Evolutionary conservation across 1,140 invertebrate species (phyloP).

Genomic region (Delia radicum): DNA sequence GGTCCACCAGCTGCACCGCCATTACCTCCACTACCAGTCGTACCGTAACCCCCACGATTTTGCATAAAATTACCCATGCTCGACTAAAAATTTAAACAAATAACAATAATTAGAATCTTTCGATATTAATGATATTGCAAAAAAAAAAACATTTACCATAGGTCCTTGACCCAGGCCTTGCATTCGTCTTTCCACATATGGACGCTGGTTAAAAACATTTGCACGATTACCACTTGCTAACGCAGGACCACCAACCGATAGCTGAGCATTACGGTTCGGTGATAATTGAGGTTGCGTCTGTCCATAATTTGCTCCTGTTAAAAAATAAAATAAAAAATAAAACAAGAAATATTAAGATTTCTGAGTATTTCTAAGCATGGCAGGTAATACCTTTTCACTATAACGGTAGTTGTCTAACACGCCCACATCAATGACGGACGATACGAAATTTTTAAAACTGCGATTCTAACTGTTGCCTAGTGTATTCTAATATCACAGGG

Average conservation of each 20-base stretch:
- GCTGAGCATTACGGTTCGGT: constrained; percentile 59
- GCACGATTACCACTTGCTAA: constrained; percentile 59
- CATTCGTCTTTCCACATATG: constrained; percentile 76
- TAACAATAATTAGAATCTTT: not conserved
- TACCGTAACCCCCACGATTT: constrained; percentile 65
- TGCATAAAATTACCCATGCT: constrained; percentile 56
- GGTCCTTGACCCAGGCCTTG: constrained; percentile 58
- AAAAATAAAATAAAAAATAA: not conserved
- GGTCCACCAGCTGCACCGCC: constrained; percentile 55
- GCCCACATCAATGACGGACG: too few species aligned
- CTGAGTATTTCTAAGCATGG: too few species aligned
- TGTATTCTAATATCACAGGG: too few species aligned
- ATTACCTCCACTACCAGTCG: constrained; percentile 53
- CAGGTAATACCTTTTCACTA: too few species aligned
- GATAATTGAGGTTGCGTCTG: constrained; percentile 63
- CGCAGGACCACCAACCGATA: constrained; percentile 59
- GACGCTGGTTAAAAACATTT: constrained; percentile 72
- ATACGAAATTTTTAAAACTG: too few species aligned
- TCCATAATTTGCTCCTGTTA: constrained; percentile 53
- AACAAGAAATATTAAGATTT: not conserved
- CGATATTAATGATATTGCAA: not conserved
- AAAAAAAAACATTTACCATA: constrained; percentile 39
- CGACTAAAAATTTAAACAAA: constrained; percentile 36
- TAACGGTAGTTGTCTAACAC: too few species aligned
- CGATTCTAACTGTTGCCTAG: too few species aligned